Conservation (phyloP, 2,113 vertebrate genomes). For the Channa maculata region DNA sequence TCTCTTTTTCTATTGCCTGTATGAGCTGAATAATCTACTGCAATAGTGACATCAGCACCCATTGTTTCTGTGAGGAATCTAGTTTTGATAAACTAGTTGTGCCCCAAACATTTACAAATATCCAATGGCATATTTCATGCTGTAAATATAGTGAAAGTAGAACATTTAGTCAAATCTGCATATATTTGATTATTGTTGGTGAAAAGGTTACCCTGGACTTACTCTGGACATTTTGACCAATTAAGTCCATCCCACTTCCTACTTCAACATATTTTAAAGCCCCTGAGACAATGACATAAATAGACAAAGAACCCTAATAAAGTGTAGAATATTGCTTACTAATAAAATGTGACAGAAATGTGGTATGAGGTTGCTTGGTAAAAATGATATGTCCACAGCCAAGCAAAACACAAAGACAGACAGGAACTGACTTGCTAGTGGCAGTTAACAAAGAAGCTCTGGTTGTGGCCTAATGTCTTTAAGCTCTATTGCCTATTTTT, state of each 20-base stretch:
- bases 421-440: constrained; percentile 31
- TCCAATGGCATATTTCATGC: neutral
- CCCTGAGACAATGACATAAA: too few species aligned
- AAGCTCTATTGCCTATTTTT: constrained; percentile 47
- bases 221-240: too few species aligned
- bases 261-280: too few species aligned
- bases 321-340: neutral
- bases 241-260: too few species aligned
- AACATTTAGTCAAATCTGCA: too few species aligned
- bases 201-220: neutral
- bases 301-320: neutral
- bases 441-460: constrained; percentile 41
- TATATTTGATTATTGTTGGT: neutral
- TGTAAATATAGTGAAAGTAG: neutral
- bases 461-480: constrained; percentile 55
- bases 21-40: neutral
- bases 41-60: neutral
- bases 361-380: neutral
- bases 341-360: neutral
- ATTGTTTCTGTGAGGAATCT: neutral
- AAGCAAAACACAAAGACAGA: constrained; percentile 14
- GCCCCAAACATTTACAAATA: too few species aligned
- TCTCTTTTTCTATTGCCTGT: too few species aligned
- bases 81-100: neutral
- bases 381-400: constrained; percentile 11